Percentiles rank a stretch among this genome's conserved stretches.
Evolutionary conservation across 2,888 invertebrate genomes (phyloP).

Genomic region (Helleia helle): DNA sequence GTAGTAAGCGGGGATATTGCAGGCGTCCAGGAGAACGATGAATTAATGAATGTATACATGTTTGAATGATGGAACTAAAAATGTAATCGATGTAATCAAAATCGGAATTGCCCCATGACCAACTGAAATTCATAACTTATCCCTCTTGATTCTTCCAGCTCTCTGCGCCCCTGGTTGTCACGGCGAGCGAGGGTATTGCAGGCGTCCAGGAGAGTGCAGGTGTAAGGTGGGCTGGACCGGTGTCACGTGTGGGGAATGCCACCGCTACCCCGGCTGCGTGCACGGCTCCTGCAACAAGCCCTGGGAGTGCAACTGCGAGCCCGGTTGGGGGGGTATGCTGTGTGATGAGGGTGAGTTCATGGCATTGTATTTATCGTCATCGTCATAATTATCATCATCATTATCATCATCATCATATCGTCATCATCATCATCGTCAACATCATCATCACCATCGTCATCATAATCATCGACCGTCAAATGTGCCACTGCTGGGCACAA

Average conservation of each 20-base stretch:
- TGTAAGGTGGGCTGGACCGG: constrained; percentile 95
- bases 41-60: no score
- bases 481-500: no score
- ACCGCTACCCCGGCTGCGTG: constrained; percentile 90
- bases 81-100: no score
- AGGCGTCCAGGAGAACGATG: no score
- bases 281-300: constrained; percentile 89
- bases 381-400: neutral
- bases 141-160: constrained; percentile 71
- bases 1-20: no score
- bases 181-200: constrained; percentile 88
- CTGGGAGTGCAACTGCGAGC: constrained; percentile 92
- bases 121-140: neutral
- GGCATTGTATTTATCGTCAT: neutral
- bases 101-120: no score
- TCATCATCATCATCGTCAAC: no score
- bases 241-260: constrained; percentile 81
- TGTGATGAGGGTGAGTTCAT: constrained; percentile 85
- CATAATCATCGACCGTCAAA: no score
- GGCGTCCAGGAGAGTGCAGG: constrained; percentile 75
- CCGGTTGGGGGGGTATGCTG: constrained; percentile 92
- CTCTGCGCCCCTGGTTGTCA: constrained; percentile 89
- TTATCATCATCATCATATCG: no score
- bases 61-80: no score
- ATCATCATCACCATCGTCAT: no score